Conservation (phyloP, 2,888 invertebrate genomes). For the Lepidocyrtoides sp. region DNA sequence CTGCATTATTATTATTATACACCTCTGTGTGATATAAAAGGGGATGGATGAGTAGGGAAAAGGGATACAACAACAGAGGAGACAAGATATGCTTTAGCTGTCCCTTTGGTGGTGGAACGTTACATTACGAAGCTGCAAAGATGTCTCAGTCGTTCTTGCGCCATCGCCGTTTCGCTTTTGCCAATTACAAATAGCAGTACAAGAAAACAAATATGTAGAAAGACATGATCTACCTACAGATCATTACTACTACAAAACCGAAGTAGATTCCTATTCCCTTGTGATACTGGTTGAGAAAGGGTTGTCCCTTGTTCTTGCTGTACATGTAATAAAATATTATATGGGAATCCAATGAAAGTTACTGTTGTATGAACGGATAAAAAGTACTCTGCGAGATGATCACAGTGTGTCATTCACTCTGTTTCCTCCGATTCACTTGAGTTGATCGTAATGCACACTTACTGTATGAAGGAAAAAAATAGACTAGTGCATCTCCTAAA, state of each 20-base stretch:
- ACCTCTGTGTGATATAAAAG: not conserved
- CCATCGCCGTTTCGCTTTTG: not conserved
- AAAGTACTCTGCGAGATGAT: not conserved
- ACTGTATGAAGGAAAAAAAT: not conserved
- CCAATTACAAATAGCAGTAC: not conserved
- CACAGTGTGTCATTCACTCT: slow-evolving; percentile 29
- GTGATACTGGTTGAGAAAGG: not conserved
- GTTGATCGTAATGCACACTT: slow-evolving; percentile 41
- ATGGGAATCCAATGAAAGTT: too few species aligned
- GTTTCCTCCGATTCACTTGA: slow-evolving; percentile 59
- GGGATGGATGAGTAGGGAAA: not conserved
- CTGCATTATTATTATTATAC: not conserved
- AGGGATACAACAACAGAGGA: not conserved
- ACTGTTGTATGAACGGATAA: not conserved
- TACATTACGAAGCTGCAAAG: too few species aligned
- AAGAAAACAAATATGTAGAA: not conserved
- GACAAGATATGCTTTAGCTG: not conserved
- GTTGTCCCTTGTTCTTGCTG: not conserved
- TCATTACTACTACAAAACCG: not conserved
- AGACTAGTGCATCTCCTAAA: too few species aligned
- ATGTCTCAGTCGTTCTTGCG: too few species aligned
- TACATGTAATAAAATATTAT: too few species aligned
- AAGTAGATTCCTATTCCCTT: not conserved
- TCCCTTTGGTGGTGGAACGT: too few species aligned
- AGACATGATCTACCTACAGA: not conserved